Evolutionary conservation across 2,888 invertebrate species (phyloP).

Genomic region (Xanthia togata): DNA sequence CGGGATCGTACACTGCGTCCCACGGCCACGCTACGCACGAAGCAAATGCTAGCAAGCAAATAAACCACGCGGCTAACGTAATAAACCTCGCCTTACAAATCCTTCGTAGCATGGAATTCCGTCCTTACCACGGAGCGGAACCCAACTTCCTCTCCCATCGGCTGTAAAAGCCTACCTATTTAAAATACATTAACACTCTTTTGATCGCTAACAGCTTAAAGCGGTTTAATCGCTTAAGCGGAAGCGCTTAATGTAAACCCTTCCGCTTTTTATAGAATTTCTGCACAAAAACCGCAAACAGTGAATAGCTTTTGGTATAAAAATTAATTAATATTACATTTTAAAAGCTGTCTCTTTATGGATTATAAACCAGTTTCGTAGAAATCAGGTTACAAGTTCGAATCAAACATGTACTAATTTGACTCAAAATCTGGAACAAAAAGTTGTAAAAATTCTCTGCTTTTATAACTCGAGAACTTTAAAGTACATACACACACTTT

Average conservation of each 20-base stretch:
- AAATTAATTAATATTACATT: conserved; percentile 31
- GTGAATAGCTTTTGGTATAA: conserved; percentile 8
- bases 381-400: not conserved
- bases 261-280: conserved; percentile 43
- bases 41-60: not conserved
- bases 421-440: not conserved
- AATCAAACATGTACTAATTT: not conserved
- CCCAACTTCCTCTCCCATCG: not conserved
- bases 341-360: not conserved
- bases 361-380: not conserved
- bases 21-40: not conserved
- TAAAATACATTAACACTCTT: conserved; percentile 45
- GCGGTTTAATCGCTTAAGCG: conserved; percentile 51
- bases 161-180: conserved; percentile 32
- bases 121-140: not conserved
- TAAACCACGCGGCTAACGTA: too few relatives aligned
- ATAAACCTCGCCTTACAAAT: not conserved
- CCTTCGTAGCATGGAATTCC: not conserved
- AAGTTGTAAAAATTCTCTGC: not conserved
- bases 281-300: conserved; percentile 30
- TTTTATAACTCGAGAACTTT: too few relatives aligned
- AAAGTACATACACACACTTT: not conserved
- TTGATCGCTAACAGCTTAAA: conserved; percentile 45
- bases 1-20: too few relatives aligned
- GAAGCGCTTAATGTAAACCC: conserved; percentile 52